Base-by-base conservation (phyloP, 2,113 vertebrate species). In the Oreochromis niloticus region DNA sequence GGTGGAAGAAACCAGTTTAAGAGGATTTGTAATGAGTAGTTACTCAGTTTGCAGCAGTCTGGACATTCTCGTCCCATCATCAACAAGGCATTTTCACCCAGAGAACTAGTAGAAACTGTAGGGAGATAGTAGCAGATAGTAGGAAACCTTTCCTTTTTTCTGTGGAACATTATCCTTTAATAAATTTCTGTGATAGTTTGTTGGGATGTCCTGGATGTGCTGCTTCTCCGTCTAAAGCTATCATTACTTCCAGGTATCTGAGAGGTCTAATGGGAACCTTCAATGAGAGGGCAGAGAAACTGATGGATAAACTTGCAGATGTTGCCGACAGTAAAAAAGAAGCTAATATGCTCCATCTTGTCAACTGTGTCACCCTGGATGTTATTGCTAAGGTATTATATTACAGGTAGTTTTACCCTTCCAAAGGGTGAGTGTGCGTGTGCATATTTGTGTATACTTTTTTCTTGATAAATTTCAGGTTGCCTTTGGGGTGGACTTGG, bases 401-500 rank as follows among this genome's bases (percentile, higher is more conserved):
- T 39, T 9, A 2, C 10, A 5, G 9, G 46, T 22, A 50, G 1
- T 30, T 36, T 66, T 41, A 14, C 3, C 27, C 9, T 61, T 55
- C 19, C 36, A 17, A 24, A 2, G 6, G 19, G 19, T 66, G 19
- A 27, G 10, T 39, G 6, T 4, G 17, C 19, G 16, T 27, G 10
- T 66, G 4, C 6, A 39, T 41, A 12, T 56, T 34, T 27, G 39
- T n/a, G 27, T 1, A n/a, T 50, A 4, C 3, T 48, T 71, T 61
- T 87, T 68, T 9, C 14, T 59, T 57, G 1, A 22, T 85, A 2
- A 75, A 41, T 27, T 24, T 39, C 79, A 98, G 98, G 96, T 97
- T 48, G 98, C 97, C 2, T 99, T 98, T 39, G 97, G 97, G 17
- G 95, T 98, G 91, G 97, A 98, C 79, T 92, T 98, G 81, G 96